Base-by-base conservation (phyloP, 1,140 invertebrate species). In the Ptiloglossa arizonensis region DNA sequence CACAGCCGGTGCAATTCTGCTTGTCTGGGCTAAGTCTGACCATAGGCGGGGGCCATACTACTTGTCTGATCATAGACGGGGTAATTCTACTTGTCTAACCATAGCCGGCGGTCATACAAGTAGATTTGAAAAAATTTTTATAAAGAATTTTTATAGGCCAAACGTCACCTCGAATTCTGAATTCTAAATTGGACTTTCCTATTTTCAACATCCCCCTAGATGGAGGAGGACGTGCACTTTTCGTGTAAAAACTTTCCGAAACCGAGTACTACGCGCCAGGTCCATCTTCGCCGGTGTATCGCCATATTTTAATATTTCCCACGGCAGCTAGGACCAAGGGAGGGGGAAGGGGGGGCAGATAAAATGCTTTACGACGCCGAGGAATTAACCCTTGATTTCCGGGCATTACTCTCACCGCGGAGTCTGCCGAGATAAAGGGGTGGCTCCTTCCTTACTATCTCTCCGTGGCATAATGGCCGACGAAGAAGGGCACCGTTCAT, bases 371-470 rank as follows among this genome's bases (percentile, higher is more conserved):
- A 89, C 85, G 82, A 77, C 82, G 82, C 63, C 54, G 54, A 80
- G 80, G 87, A 92, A 91, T 92, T 92, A 92, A 92, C 90, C 91
- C 90, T 91, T 92, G 89, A 91, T 92, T 91, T 90, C 90, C 89
- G 87, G 74, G 84, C 89, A 91, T 92, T 91, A 91, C 86, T 91
- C 89, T 92, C 83, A 38, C 72, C 81, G 81, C 70, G 81, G 86
- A 85, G 80, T 84, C 87, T 84, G 73, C 48, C 75, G 81, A 89
- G 90, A 92, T 92, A 92, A 91, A 92, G 89, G 90, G 89, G 89
- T 89, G 86, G 86, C 88, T 85, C 73, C 86, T 89, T 90, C 86
- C 88, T 86, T 88, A 88, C 90, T 91, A 90, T 91, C 90, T 91
- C 90, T 91, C 81, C 82, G 87, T 85, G 77, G 80, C 80, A 86